phyloP scores from a whole-genome alignment of 1,140 invertebrate species.

The Drosophila aff. region DNA sequence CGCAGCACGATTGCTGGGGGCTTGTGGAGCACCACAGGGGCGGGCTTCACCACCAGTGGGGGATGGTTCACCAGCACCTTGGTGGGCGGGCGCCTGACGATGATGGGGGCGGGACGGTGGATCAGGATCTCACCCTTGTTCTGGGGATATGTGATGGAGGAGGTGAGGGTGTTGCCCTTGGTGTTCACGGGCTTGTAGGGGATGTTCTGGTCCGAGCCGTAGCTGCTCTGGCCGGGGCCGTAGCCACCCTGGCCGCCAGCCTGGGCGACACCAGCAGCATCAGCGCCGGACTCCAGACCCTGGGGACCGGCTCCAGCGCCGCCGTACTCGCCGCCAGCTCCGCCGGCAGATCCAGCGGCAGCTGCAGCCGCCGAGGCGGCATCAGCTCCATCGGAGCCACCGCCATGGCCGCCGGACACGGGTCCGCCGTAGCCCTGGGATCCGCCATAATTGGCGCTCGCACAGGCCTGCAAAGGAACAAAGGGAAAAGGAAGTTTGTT shows the following conservation, averaged over 20 bases:
- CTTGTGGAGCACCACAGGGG: slow-evolving; percentile 83
- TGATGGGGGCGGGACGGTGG: slow-evolving; percentile 82
- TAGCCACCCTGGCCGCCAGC: slow-evolving; percentile 61
- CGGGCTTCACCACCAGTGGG: slow-evolving; percentile 82
- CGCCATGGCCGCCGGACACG: slow-evolving; percentile 44
- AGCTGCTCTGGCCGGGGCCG: slow-evolving; percentile 68
- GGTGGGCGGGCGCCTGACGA: slow-evolving; percentile 82
- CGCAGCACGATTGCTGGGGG: slow-evolving; percentile 84
- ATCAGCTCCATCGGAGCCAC: slow-evolving; percentile 42
- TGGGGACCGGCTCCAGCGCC: slow-evolving; percentile 36
- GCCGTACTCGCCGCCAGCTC: slow-evolving; percentile 45
- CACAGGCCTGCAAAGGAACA: slow-evolving; percentile 62
- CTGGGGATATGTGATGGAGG: slow-evolving; percentile 80
- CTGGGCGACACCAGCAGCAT: slow-evolving; percentile 64
- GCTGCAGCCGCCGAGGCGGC: slow-evolving; percentile 49
- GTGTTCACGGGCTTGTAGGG: slow-evolving; percentile 78
- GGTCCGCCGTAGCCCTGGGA: slow-evolving; percentile 56
- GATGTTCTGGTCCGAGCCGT: slow-evolving; percentile 74
- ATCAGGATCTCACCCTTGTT: slow-evolving; percentile 84
- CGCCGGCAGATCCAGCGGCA: slow-evolving; percentile 54
- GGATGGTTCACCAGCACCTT: slow-evolving; percentile 83
- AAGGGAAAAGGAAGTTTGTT: background rate
- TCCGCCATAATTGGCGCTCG: slow-evolving; percentile 62
- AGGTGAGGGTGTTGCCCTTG: slow-evolving; percentile 78
- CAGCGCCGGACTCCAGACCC: slow-evolving; percentile 38